These are phyloP conservation scores for Pangasius larnaudii DNA, from an alignment of 2,797 vertebrate species.

Conservation along the genomic window DNA sequence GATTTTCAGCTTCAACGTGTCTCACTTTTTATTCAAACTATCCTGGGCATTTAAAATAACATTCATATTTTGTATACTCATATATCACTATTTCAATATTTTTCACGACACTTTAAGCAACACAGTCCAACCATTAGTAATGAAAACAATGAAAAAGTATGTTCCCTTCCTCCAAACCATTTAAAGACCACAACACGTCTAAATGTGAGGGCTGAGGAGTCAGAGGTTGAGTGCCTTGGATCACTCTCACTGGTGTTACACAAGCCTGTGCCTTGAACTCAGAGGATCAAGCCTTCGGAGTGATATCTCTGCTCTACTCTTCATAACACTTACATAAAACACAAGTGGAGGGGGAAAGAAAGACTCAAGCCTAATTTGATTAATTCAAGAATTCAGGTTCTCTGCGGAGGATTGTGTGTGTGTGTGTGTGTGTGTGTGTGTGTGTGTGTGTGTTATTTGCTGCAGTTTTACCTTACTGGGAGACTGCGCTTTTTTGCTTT, in stretches of 20 bases:
- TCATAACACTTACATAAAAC: constrained; percentile 49
- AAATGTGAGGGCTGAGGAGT: constrained; percentile 42
- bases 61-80: not conserved
- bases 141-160: not conserved
- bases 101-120: not conserved
- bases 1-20: not conserved
- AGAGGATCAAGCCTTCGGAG: constrained; percentile 57
- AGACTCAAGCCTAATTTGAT: constrained; percentile 52
- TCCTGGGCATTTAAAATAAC: not conserved
- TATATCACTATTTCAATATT: not conserved
- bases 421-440: too few relatives aligned
- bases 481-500: not conserved
- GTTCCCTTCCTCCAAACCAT: not conserved
- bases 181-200: not conserved
- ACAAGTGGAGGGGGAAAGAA: constrained; percentile 20
- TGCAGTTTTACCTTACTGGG: not conserved
- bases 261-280: constrained; percentile 60
- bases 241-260: constrained; percentile 62
- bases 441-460: not conserved
- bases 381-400: constrained; percentile 45
- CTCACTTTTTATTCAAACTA: not conserved
- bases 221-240: constrained; percentile 39
- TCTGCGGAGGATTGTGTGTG: constrained; percentile 4
- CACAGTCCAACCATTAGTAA: not conserved
- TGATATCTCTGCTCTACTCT: constrained; percentile 50